These are phyloP conservation scores for Scarus forsteni DNA, from an alignment of 2,797 vertebrate genomes.

Conservation along the genomic window DNA sequence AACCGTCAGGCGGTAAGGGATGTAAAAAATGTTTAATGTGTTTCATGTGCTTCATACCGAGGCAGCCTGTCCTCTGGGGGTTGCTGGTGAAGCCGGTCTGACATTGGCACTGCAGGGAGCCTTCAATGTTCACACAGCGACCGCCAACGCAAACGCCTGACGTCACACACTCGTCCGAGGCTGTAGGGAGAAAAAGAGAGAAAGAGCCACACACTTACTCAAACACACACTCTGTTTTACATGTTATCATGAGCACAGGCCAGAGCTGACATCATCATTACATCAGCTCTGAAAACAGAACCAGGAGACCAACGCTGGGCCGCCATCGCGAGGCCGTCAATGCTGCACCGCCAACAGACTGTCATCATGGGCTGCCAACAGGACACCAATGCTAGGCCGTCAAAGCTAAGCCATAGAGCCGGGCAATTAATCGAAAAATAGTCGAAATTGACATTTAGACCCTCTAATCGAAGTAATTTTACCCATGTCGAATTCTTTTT, in stretches of 20 bases:
- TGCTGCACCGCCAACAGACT: too few species aligned
- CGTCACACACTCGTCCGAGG: slow-evolving; percentile 14
- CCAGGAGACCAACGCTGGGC: not conserved
- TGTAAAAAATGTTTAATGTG: too few species aligned
- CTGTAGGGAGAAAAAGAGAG: not conserved
- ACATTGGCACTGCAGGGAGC: slow-evolving; percentile 91
- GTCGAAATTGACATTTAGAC: too few species aligned
- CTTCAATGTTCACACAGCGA: slow-evolving; percentile 89
- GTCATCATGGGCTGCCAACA: too few species aligned
- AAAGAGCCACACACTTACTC: not conserved
- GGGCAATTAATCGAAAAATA: too few species aligned
- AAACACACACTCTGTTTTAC: not conserved
- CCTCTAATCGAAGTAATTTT: too few species aligned
- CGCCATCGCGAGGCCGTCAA: not conserved
- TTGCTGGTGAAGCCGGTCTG: slow-evolving; percentile 88
- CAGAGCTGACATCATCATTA: slow-evolving; percentile 39
- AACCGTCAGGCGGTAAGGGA: too few species aligned
- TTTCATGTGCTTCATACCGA: slow-evolving; percentile 61
- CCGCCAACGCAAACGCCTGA: slow-evolving; percentile 85
- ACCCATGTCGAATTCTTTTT: too few species aligned
- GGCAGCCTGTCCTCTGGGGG: slow-evolving; percentile 84
- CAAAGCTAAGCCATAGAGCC: too few species aligned
- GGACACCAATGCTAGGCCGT: too few species aligned
- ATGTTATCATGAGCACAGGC: not conserved
- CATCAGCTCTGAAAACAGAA: slow-evolving; percentile 18